Evolutionary conservation across 2,797 vertebrate species (phyloP), one percentile per base, ranked within the genome.

Genomic region (Bryconaethiops microstoma): DNA sequence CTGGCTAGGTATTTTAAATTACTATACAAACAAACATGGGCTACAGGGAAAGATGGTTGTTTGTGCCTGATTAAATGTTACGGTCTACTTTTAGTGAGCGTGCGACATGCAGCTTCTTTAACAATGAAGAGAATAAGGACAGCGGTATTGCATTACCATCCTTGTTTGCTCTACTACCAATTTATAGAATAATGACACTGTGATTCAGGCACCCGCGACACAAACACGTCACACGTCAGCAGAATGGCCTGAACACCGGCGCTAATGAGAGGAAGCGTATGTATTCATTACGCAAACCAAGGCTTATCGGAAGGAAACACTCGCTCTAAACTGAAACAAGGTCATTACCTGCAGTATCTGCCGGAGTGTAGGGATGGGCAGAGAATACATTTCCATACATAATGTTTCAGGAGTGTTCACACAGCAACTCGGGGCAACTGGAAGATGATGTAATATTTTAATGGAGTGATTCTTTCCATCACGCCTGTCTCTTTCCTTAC

Each of bases 271-370:
- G 14, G 40, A 73, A 59, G 75, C 10, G 52, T 60, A 74, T 78
- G 67, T 74, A 74, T 69, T 78, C 81, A 82, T 69, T 69, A 13
- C 60, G 48, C 55, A 78, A 74, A 67, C 67, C 16, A 39, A 55
- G 76, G 42, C 63, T 82, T 81, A 78, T 81, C 78, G 65, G 71
- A 78, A 81, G 29, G 79, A 78, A 76, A 57, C 83, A 81, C 75
- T 81, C 59, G 55, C 63, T 81, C 70, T 78, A 62, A 78, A 78
- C 68, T 14, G 71, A 84, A 84, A 84, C 23, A 70, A 81, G 83
- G 83, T 78, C 79, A 84, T 78, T 84, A 84, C 63, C 83, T 84
- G 75, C 74, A 68, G 76, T 68, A 74, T 68, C 63, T 78, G 19
- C 42, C 62, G 57, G 45, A 76, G 74, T 63, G 74, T 42, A 68